These are phyloP conservation scores for Danio tinwini DNA, from an alignment of 2,797 vertebrate genomes.

Conservation along the genomic window DNA sequence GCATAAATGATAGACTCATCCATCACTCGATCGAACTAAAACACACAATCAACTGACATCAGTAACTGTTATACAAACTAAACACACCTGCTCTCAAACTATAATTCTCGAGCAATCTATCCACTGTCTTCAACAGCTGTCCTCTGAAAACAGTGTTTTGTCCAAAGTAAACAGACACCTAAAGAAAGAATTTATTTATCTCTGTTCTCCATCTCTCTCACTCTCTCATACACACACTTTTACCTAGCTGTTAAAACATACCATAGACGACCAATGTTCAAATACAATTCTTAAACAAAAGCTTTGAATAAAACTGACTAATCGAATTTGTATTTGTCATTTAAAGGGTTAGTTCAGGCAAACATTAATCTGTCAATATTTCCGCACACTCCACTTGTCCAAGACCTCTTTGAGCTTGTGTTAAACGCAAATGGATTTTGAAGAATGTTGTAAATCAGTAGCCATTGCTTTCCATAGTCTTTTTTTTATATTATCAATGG, in stretches of 20 bases:
- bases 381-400: too few relatives aligned
- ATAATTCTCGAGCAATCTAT: background rate
- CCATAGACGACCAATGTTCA: background rate
- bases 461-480: too few relatives aligned
- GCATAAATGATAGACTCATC: background rate
- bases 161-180: constrained; percentile 19
- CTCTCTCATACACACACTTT: background rate
- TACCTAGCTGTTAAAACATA: background rate
- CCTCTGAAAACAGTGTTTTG: background rate
- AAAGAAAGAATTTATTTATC: constrained; percentile 19
- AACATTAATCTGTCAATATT: too few relatives aligned
- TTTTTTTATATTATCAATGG: too few relatives aligned
- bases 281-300: background rate
- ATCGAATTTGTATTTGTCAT: background rate
- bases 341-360: background rate
- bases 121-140: background rate
- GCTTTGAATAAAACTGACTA: too few relatives aligned
- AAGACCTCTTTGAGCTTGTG: too few relatives aligned
- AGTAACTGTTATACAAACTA: constrained; percentile 18
- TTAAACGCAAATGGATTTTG: too few relatives aligned
- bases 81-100: constrained; percentile 4
- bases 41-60: background rate
- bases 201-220: background rate
- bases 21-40: background rate
- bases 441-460: too few relatives aligned